Evolutionary conservation across 1,140 invertebrate genomes (phyloP), one percentile per base, ranked within the genome.

Genomic region (Pseudobourletiella spinata): DNA sequence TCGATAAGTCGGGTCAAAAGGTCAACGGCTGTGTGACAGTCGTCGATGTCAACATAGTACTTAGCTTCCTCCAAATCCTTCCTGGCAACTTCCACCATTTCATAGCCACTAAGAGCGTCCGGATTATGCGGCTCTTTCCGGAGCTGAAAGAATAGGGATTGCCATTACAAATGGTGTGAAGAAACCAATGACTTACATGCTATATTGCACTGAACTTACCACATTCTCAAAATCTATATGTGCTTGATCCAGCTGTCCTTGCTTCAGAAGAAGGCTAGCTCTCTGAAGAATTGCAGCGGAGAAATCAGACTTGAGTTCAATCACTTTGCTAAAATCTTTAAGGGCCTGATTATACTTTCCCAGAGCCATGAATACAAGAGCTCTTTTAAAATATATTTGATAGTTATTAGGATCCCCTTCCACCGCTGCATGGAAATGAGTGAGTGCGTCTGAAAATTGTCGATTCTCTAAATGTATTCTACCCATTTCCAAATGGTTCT

Each of bases 371-470:
- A 94, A 97, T 1, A 98, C 93, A 8, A 95, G 98, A 15, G 95
- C 95, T 72, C 96, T 81, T 74, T 91, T 91, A 71, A 89, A 95
- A 72, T 91, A 94, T 58, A 91, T 95, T 72, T 98, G 80, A 76
- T 97, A 99, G 78, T 98, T 98, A 57, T 82, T 83, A 30, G 94
- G 91, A 79, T 99, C 95, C 18, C 88, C 90, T 78, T 98, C 95
- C 72, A 99, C 89, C 69, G 96, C 97, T 59, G 91, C 88, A 83
- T 99, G 95, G 79, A 96, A 99, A 74, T 99, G 95, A 50, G 89
- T 88, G 26, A 99, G 76, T 1, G 97, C 96, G 81, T 99, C 96
- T 50, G 91, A 86, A 54, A 98, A 83, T 74, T 98, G 91, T 46
- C 95, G 94, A 68, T 84, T 84, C 6, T 89, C 85, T 66, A 98